Percentiles rank a stretch among this genome's conserved stretches.
phyloP scores from a whole-genome alignment of 2,113 vertebrate genomes.

The Ploceus nigricollis region DNA sequence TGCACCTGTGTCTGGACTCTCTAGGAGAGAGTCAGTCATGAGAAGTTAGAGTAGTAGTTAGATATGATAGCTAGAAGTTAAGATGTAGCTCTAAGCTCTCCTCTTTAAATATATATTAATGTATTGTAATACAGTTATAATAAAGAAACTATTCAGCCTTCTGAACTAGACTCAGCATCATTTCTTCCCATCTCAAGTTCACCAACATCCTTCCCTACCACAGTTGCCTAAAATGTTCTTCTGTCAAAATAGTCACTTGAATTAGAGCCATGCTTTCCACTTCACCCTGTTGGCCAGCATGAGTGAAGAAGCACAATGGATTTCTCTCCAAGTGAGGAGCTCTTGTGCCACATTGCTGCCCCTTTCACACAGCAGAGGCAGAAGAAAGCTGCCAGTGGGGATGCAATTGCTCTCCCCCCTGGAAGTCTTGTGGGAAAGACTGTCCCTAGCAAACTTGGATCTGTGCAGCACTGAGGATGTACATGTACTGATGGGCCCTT shows the following conservation, averaged over 20 bases:
- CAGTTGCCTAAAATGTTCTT: neutral
- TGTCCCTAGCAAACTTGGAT: neutral
- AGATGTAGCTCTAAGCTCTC: no score
- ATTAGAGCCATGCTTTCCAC: neutral
- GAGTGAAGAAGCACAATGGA: neutral
- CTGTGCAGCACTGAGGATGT: neutral
- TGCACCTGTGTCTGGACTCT: no score
- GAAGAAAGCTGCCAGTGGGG: neutral
- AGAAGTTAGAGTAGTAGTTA: no score
- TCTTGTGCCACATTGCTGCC: accelerated
- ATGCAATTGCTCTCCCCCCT: accelerated
- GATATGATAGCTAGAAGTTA: no score
- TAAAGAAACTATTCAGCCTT: no score
- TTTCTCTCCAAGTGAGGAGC: neutral
- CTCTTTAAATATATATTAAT: no score
- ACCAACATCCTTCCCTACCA: no score
- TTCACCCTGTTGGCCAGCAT: neutral
- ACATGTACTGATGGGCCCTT: neutral
- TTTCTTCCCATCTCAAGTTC: no score
- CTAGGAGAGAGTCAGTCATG: no score
- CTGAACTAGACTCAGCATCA: no score
- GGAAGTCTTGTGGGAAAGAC: neutral
- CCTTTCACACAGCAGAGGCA: neutral
- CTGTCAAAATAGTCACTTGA: neutral
- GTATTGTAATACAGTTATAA: no score